Conservation (phyloP, 2,888 invertebrate species). For the Cetonia aurata region DNA sequence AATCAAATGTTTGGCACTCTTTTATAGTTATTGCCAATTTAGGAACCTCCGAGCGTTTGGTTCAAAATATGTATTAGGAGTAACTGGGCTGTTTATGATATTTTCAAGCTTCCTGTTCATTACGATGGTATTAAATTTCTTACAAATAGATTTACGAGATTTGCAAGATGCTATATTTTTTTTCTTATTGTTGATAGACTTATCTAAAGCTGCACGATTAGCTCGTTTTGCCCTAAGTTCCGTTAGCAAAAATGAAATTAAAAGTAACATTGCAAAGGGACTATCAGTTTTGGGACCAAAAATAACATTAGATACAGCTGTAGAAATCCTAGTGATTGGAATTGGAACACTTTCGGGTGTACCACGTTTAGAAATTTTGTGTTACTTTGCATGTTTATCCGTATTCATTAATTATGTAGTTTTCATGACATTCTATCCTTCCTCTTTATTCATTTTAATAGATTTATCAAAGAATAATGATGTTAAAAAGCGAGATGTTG, state of each 20-base stretch:
- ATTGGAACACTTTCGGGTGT: slow-evolving; percentile 94
- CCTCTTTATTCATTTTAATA: slow-evolving; percentile 88
- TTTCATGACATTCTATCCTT: slow-evolving; percentile 95
- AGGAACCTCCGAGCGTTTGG: slow-evolving; percentile 88
- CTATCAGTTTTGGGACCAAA: slow-evolving; percentile 89
- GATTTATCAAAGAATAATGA: slow-evolving; percentile 71
- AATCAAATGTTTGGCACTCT: slow-evolving; percentile 88
- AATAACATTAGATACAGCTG: slow-evolving; percentile 89
- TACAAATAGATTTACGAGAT: slow-evolving; percentile 87
- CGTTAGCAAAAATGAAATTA: slow-evolving; percentile 84
- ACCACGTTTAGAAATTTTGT: slow-evolving; percentile 86
- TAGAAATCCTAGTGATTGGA: slow-evolving; percentile 90
- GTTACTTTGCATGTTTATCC: slow-evolving; percentile 91
- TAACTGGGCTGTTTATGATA: slow-evolving; percentile 88
- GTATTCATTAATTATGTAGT: slow-evolving; percentile 92
- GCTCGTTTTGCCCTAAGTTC: slow-evolving; percentile 86
- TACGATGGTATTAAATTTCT: slow-evolving; percentile 87
- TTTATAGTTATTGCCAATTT: slow-evolving; percentile 94
- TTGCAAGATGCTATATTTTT: slow-evolving; percentile 93
- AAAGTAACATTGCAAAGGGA: slow-evolving; percentile 88
- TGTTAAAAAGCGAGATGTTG: slow-evolving; percentile 51
- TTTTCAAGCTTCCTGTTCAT: slow-evolving; percentile 95
- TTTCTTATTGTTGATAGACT: slow-evolving; percentile 89
- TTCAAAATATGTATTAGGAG: slow-evolving; percentile 85
- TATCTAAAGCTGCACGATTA: slow-evolving; percentile 89